Evolutionary conservation across 2,113 vertebrate genomes (phyloP), one percentile per base, ranked within the genome.

Genomic region (Orycteropus afer): DNA sequence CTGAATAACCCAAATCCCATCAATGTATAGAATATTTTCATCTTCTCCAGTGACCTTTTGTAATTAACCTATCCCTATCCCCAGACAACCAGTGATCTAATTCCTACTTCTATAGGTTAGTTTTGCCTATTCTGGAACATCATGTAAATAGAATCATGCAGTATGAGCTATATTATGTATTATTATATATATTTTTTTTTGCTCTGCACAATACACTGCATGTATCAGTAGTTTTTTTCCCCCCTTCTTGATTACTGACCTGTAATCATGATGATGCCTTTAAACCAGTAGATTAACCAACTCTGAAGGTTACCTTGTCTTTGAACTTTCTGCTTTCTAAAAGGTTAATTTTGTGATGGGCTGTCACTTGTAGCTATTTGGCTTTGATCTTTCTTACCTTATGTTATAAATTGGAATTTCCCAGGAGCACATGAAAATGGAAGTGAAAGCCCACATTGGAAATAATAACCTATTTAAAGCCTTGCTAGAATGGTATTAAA

Each of bases 381-480:
- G 34, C 51, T 71, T 18, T 87, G 84, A 32, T 65, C 47, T 95
- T 63, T 91, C 77, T 73, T 81, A 63, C 13, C 55, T 87, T 61
- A 29, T 27, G 37, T 61, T 37, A 76, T 79, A 73, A 32, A 55
- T 40, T 83, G 49, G 77, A 95, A 53, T 90, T 93, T 92, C 71
- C 81, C 23, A 61, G 86, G 40, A 81, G 82, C 42, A 47, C 14
- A 2, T 59, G 65, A 78, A 89, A 89, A 82, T 55, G 10, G 79
- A 93, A 90, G 15, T 37, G 63, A 83, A 85, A n/a, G 3, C 4
- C 29, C 13, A 3, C 9, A 61, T 5, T 71, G 53, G 18, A 95
- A 82, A 40, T 51, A 65, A n/a, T 89, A 90, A 78, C 3, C 10
- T 74, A 13, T 22, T 25, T 63, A 51, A 63, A n/a, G 42, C 37